Percentiles rank a stretch among this genome's conserved stretches.
These are phyloP conservation scores for Clamator glandarius DNA, from an alignment of 2,797 vertebrate genomes.

Conservation along the genomic window DNA sequence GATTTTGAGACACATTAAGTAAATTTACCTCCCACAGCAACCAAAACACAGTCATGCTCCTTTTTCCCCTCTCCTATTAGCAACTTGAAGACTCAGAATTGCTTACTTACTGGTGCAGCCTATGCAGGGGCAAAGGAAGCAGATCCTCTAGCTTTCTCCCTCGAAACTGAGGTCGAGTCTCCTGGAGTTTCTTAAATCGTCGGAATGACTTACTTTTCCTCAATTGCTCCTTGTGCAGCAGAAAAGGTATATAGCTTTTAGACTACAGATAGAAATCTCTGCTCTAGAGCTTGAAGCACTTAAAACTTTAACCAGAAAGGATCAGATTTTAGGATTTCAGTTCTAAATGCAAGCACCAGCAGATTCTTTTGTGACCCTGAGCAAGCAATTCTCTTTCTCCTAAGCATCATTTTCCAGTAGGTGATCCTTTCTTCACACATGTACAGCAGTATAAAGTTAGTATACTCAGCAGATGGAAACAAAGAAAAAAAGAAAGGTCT, in stretches of 20 bases:
- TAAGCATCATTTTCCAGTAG: not conserved
- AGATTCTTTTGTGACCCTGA: not conserved
- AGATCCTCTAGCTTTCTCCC: conserved; percentile 85
- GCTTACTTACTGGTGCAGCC: conserved; percentile 87
- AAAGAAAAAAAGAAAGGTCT: not conserved
- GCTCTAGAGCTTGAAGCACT: not conserved
- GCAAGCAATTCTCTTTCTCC: not conserved
- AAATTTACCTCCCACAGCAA: not conserved
- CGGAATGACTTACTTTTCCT: conserved; percentile 89
- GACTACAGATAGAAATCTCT: not conserved
- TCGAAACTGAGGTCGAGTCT: conserved; percentile 86
- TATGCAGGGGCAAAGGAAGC: conserved; percentile 86
- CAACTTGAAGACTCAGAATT: not conserved
- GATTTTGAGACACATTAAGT: not conserved
- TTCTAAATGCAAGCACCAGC: not conserved
- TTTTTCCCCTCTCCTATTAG: not conserved
- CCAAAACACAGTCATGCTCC: not conserved
- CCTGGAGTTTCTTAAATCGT: conserved; percentile 90
- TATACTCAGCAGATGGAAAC: not conserved
- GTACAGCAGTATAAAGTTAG: not conserved
- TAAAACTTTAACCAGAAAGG: not conserved
- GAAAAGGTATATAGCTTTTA: not conserved
- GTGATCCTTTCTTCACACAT: not conserved
- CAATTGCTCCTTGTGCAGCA: conserved; percentile 79
- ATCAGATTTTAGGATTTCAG: not conserved